These are phyloP conservation scores for Morone saxatilis DNA, from an alignment of 2,113 vertebrate genomes.

Conservation along the genomic window DNA sequence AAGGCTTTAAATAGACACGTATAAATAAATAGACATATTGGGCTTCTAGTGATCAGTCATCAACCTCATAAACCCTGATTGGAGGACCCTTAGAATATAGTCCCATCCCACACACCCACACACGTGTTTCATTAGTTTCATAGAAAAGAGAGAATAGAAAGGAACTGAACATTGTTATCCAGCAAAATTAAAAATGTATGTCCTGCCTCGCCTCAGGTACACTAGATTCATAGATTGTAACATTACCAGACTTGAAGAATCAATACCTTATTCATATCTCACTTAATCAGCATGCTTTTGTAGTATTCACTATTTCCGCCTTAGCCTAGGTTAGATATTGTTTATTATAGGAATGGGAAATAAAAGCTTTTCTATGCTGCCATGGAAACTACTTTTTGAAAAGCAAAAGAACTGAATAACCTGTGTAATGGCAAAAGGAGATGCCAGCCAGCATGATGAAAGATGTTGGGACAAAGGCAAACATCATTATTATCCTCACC, in stretches of 20 bases:
- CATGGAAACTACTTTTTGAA: slow-evolving; percentile 58
- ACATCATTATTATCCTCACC: slow-evolving; percentile 66
- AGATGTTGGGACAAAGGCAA: slow-evolving; percentile 66
- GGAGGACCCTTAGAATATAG: not conserved
- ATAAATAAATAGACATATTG: no score
- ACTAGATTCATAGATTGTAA: slow-evolving; percentile 9
- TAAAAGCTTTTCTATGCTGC: slow-evolving; percentile 41
- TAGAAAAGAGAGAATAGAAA: slow-evolving; percentile 3
- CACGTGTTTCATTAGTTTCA: slow-evolving; percentile 18
- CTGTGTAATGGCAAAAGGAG: slow-evolving; percentile 48
- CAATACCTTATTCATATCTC: slow-evolving; percentile 22
- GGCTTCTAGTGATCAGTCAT: no score
- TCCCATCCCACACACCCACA: not conserved
- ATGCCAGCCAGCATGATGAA: slow-evolving; percentile 57
- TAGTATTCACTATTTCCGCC: slow-evolving; percentile 8
- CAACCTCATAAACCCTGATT: no score
- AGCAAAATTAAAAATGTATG: slow-evolving; percentile 7
- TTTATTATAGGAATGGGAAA: slow-evolving; percentile 38
- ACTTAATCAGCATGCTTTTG: slow-evolving; percentile 47
- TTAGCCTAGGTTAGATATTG: slow-evolving; percentile 42
- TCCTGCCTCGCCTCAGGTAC: not conserved
- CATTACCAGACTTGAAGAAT: slow-evolving; percentile 20
- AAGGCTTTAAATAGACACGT: no score
- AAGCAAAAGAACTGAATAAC: slow-evolving; percentile 47
- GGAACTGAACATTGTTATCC: not conserved